Conservation (phyloP, 35 echinoderm and acorn worm species). For the Diadema setosum region DNA sequence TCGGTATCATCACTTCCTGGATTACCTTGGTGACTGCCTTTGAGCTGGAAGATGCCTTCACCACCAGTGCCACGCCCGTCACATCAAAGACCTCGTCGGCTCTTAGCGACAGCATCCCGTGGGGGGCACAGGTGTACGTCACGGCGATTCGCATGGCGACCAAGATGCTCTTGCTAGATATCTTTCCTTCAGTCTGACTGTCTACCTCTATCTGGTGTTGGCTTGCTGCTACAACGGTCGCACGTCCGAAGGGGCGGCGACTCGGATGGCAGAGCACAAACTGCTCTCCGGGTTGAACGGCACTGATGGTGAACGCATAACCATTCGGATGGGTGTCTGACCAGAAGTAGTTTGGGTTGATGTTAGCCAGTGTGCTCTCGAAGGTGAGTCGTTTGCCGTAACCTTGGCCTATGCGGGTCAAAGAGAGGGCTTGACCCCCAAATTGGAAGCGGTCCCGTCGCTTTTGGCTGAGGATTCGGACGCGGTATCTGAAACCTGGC, state of each 20-base stretch:
- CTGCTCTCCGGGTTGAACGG: conserved; percentile 20
- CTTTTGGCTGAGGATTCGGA: conserved; percentile 20
- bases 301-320: conserved; percentile 53
- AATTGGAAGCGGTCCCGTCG: conserved; percentile 25
- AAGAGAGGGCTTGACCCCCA: conserved; percentile 34
- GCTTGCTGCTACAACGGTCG: conserved; percentile 24
- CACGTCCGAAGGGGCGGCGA: conserved; percentile 48
- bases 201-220: conserved; percentile 44
- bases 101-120: conserved; percentile 62
- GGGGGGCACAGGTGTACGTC: conserved; percentile 42
- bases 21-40: conserved; percentile 50
- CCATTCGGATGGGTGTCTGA: conserved; percentile 46
- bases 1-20: conserved; percentile 39
- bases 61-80: conserved; percentile 39
- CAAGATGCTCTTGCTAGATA: conserved; percentile 15
- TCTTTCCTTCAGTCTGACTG: neutral
- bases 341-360: conserved; percentile 71
- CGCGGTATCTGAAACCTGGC: conserved; percentile 61
- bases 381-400: conserved; percentile 85
- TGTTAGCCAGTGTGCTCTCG: neutral
- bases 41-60: neutral
- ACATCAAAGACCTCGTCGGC: conserved; percentile 40
- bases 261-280: conserved; percentile 33
- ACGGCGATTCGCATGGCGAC: conserved; percentile 56
- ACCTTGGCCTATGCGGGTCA: conserved; percentile 54